phyloP scores from a whole-genome alignment of 1,140 invertebrate genomes.

The Sarcophaga bullata region DNA sequence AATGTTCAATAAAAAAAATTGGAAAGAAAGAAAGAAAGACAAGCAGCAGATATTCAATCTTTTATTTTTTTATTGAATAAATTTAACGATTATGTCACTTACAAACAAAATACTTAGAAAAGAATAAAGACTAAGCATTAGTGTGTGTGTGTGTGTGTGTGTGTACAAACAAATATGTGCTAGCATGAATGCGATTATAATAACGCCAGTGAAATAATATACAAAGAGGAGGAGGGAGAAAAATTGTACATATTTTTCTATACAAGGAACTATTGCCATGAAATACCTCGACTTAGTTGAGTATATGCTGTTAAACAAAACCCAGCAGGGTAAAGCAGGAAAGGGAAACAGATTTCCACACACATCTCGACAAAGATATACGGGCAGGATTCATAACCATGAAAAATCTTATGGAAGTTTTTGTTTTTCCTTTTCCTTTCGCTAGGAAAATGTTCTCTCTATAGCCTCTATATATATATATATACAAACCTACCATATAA shows the following conservation, averaged over 20 bases:
- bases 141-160: no score
- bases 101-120: constrained; percentile 1
- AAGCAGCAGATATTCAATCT: constrained; percentile 18
- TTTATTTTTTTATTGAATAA: background rate
- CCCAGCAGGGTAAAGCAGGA: background rate
- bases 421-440: no score
- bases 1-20: background rate
- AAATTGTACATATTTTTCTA: background rate
- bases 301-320: background rate
- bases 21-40: background rate
- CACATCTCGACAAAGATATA: background rate
- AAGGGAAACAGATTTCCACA: constrained; percentile 7
- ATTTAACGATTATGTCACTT: constrained; percentile 33
- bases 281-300: constrained; percentile 1
- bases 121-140: background rate
- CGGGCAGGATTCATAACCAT: no score
- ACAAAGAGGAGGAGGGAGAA: background rate
- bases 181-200: constrained; percentile 26
- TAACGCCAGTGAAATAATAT: constrained; percentile 2
- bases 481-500: no score
- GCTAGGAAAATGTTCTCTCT: no score
- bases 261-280: constrained; percentile 7
- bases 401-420: no score
- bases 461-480: no score
- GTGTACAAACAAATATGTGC: no score